phyloP scores from a whole-genome alignment of 2,113 vertebrate genomes.

The Pan paniscus region DNA sequence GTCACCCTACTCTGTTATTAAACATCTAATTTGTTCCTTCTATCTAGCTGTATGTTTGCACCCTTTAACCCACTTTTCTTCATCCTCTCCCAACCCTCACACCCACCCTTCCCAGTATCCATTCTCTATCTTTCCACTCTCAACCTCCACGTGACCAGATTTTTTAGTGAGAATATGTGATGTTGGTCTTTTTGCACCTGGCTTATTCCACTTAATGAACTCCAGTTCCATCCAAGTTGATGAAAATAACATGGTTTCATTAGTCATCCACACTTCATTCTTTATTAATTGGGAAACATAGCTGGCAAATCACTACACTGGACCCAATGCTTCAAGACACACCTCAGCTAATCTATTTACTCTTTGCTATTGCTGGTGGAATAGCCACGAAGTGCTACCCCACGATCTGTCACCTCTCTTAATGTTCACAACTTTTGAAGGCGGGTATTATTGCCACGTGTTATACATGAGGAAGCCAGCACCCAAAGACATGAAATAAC shows the following conservation, averaged over 20 bases:
- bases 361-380: neutral
- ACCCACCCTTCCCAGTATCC: neutral
- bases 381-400: neutral
- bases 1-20: neutral
- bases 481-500: neutral
- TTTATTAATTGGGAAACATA: neutral
- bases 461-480: neutral
- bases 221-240: neutral
- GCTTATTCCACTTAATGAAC: neutral
- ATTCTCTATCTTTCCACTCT: neutral
- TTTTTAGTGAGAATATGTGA: neutral
- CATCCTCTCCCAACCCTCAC: neutral
- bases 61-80: neutral
- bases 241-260: neutral
- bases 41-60: neutral
- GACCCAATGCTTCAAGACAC: neutral
- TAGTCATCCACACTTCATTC: neutral
- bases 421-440: neutral
- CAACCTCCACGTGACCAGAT: neutral
- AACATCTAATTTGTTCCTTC: neutral
- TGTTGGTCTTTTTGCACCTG: neutral
- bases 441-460: too few species aligned
- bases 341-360: neutral
- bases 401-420: neutral
- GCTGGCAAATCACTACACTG: neutral